A percentile compares a stretch with the other conserved stretches of the same genome.
Conservation (phyloP, 2,113 vertebrate species). For the Orthochromis malagaraziensis region DNA sequence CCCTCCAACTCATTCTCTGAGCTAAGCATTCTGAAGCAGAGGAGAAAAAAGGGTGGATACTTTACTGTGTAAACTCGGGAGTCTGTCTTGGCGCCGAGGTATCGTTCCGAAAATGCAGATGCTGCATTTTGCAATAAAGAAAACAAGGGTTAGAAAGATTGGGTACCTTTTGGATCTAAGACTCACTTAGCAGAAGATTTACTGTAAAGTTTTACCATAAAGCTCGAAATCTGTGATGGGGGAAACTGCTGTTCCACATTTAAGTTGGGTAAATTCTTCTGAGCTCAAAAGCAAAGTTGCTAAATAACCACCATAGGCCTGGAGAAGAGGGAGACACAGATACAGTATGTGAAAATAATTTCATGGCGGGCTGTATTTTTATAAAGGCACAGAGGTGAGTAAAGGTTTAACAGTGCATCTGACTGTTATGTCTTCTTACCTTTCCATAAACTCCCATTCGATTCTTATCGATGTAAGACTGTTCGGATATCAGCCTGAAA, state of each 20-base stretch:
- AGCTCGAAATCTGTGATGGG: constrained; percentile 91
- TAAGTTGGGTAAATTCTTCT: constrained; percentile 69
- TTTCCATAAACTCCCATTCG: constrained; percentile 90
- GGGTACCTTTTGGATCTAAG: not conserved
- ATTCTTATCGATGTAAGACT: constrained; percentile 80
- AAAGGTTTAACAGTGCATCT: not conserved
- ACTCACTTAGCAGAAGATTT: not conserved
- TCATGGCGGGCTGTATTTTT: not conserved
- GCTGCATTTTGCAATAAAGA: constrained; percentile 59
- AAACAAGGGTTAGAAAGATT: not conserved
- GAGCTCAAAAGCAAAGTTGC: constrained; percentile 82
- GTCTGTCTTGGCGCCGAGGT: constrained; percentile 85
- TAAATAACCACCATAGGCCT: constrained; percentile 95
- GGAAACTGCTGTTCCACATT: constrained; percentile 88
- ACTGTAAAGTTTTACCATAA: constrained; percentile 74
- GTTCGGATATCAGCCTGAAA: constrained; percentile 79
- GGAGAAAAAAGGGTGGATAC: not conserved
- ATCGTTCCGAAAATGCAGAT: constrained; percentile 94
- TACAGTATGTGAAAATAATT: not conserved
- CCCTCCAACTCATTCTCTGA: not conserved
- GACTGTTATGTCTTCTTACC: constrained; percentile 63
- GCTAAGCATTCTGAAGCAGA: not conserved
- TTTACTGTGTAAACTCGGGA: constrained; percentile 83
- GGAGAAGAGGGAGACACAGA: not conserved
- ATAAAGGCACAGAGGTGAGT: not conserved